Evolutionary conservation across 2,113 vertebrate species (phyloP).

Genomic region (Synchiropus splendidus): DNA sequence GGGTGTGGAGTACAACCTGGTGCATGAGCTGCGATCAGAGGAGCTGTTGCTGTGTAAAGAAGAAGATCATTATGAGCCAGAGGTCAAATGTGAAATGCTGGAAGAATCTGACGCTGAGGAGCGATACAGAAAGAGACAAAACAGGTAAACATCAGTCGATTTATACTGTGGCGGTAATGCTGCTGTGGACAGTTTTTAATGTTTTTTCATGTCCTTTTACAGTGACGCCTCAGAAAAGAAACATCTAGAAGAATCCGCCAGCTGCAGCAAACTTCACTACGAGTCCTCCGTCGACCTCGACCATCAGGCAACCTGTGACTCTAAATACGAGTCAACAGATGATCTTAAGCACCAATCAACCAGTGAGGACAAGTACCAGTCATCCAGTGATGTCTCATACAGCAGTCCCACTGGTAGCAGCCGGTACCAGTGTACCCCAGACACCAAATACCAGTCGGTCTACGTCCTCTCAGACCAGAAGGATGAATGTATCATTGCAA

Average conservation of each 20-base stretch:
- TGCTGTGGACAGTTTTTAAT: constrained; percentile 15
- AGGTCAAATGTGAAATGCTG: constrained; percentile 75
- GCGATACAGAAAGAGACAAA: constrained; percentile 70
- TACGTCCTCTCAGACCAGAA: constrained; percentile 95
- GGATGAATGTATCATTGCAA: constrained; percentile 96
- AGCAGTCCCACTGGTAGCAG: constrained; percentile 10
- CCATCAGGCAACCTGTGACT: constrained; percentile 18
- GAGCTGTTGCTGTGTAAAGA: constrained; percentile 57
- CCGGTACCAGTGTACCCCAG: constrained; percentile 39
- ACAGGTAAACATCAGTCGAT: constrained; percentile 68
- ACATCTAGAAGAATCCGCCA: constrained; percentile 70
- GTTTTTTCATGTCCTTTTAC: constrained; percentile 41
- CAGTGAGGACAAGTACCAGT: constrained; percentile 12
- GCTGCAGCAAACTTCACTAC: constrained; percentile 85
- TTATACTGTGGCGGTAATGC: neutral
- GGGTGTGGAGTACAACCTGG: constrained; percentile 90
- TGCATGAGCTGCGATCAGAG: constrained; percentile 82
- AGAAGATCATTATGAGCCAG: constrained; percentile 70
- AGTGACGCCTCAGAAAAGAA: constrained; percentile 80
- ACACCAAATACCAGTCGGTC: constrained; percentile 98
- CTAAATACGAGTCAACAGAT: constrained; percentile 58
- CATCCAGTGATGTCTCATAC: constrained; percentile 10
- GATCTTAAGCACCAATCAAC: constrained; percentile 59
- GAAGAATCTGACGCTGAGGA: constrained; percentile 71
- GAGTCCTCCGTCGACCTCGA: constrained; percentile 49